Percentiles rank a stretch among this genome's conserved stretches.
These are phyloP conservation scores for Thunnus thynnus DNA, from an alignment of 2,113 vertebrate genomes.

Conservation along the genomic window DNA sequence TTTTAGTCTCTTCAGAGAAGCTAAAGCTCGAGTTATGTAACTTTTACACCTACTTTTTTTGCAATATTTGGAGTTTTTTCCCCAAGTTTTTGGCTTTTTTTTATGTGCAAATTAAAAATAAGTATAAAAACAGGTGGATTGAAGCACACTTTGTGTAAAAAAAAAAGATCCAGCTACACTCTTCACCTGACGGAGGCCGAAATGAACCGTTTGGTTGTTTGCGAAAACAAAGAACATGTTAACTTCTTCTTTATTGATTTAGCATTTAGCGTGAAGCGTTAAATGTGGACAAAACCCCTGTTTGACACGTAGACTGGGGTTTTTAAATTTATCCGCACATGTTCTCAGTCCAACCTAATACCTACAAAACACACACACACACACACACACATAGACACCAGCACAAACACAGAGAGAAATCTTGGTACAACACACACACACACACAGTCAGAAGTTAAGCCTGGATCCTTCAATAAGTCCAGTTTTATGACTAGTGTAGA, in stretches of 20 bases:
- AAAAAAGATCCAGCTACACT: not conserved
- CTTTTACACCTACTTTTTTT: no score
- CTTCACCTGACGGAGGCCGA: slow-evolving; percentile 2
- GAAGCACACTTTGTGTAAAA: no score
- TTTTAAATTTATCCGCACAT: slow-evolving; percentile 40
- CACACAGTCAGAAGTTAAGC: slow-evolving; percentile 71
- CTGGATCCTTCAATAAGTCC: slow-evolving; percentile 80
- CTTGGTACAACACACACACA: slow-evolving; percentile 36
- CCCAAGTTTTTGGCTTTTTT: no score
- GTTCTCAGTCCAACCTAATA: slow-evolving; percentile 32
- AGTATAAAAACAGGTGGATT: no score
- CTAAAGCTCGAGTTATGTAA: no score
- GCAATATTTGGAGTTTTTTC: no score
- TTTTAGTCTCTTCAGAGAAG: no score
- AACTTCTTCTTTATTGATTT: not conserved
- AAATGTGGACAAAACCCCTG: slow-evolving; percentile 15
- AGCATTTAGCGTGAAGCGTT: slow-evolving; percentile 31
- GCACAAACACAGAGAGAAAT: not conserved
- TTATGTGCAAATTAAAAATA: no score
- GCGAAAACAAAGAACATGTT: not conserved
- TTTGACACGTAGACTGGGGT: slow-evolving; percentile 49
- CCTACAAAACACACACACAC: not conserved
- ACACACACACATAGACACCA: slow-evolving; percentile 21
- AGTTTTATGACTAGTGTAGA: slow-evolving; percentile 83
- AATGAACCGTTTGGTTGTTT: fast-evolving